phyloP scores from a whole-genome alignment of 2,888 invertebrate genomes.

The Pycnomerus fuliginosus region DNA sequence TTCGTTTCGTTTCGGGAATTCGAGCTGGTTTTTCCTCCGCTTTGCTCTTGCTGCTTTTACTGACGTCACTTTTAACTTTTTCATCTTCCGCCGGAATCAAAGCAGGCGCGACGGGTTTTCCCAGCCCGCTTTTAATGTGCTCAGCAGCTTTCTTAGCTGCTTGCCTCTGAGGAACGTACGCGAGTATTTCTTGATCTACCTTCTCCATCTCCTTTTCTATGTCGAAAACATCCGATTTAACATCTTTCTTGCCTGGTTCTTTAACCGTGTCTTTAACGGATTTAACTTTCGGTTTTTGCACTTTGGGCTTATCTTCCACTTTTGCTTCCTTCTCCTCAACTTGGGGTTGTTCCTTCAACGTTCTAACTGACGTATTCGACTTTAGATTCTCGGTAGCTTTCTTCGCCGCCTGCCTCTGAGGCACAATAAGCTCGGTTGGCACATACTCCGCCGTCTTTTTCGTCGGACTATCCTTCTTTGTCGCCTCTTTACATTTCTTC shows the following conservation, averaged over 20 bases:
- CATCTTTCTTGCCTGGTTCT: slow-evolving; percentile 23
- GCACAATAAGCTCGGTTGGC: slow-evolving; percentile 78
- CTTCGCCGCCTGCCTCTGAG: slow-evolving; percentile 87
- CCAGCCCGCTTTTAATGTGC: slow-evolving; percentile 80
- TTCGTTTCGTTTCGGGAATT: slow-evolving; percentile 52
- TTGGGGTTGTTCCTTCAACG: slow-evolving; percentile 31
- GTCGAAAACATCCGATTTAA: slow-evolving; percentile 55
- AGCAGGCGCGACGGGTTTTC: slow-evolving; percentile 52
- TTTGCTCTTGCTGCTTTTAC: slow-evolving; percentile 26
- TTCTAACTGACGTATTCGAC: slow-evolving; percentile 55
- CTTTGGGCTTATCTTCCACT: slow-evolving; percentile 15
- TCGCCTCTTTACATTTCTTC: slow-evolving; percentile 36
- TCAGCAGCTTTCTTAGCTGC: slow-evolving; percentile 91
- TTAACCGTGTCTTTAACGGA: slow-evolving; percentile 49
- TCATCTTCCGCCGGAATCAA: slow-evolving; percentile 45
- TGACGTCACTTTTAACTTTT: slow-evolving; percentile 39
- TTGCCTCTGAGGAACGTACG: slow-evolving; percentile 86
- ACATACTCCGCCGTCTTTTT: slow-evolving; percentile 58
- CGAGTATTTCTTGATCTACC: slow-evolving; percentile 64
- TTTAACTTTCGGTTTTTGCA: slow-evolving; percentile 37
- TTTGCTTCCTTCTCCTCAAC: slow-evolving; percentile 29
- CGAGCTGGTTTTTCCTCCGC: slow-evolving; percentile 38
- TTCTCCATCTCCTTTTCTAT: slow-evolving; percentile 66
- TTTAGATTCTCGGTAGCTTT: slow-evolving; percentile 88
- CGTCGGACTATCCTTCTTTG: slow-evolving; percentile 25